These are phyloP conservation scores for Lepidotrigona ventralis DNA, from an alignment of 1,140 invertebrate genomes.

Conservation along the genomic window DNA sequence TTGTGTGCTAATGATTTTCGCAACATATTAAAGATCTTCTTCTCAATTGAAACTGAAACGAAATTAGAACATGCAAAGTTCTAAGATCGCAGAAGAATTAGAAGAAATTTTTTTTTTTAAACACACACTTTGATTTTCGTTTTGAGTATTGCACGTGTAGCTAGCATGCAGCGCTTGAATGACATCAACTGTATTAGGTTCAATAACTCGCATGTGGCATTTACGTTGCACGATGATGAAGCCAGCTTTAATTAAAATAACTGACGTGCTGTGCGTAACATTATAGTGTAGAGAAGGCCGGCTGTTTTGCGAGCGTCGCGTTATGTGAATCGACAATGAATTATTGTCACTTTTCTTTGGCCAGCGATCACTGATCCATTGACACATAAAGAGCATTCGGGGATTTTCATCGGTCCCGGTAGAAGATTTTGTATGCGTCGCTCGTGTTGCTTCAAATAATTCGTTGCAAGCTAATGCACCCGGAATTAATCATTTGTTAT, in stretches of 20 bases:
- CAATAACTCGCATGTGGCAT: conserved; percentile 28
- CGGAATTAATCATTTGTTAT: neutral
- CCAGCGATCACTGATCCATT: conserved; percentile 2
- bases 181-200: conserved; percentile 27
- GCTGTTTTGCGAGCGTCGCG: neutral
- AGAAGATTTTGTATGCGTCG: neutral
- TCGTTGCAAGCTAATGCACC: neutral
- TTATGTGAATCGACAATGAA: conserved; percentile 25
- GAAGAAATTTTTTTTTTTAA: neutral
- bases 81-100: too few relatives aligned
- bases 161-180: neutral
- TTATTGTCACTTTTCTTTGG: conserved; percentile 37
- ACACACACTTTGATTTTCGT: neutral
- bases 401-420: neutral
- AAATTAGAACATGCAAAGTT: too few relatives aligned
- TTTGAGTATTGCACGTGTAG: neutral
- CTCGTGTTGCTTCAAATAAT: neutral
- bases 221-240: conserved; percentile 20
- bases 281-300: conserved; percentile 9
- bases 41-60: too few relatives aligned
- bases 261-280: neutral
- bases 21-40: too few relatives aligned
- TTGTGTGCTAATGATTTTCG: too few relatives aligned
- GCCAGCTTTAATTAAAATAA: conserved; percentile 50
- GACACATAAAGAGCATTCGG: neutral